Evolutionary conservation across 2,888 invertebrate genomes (phyloP).

Genomic region (Chrysomela aeneicollis): DNA sequence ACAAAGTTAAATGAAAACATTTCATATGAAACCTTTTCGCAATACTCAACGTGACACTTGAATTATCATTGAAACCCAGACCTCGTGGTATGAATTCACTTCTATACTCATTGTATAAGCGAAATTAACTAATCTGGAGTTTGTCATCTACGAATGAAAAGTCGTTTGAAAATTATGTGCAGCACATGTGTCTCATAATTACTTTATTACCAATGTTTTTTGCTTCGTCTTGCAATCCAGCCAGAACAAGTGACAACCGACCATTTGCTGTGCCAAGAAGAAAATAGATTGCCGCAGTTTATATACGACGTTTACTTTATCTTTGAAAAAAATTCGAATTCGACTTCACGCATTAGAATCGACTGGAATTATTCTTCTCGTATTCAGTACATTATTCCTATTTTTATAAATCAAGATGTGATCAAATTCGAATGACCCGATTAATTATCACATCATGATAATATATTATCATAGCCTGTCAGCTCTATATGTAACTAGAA

Average conservation of each 20-base stretch:
- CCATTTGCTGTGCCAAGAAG: constrained; percentile 48
- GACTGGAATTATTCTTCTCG: not conserved
- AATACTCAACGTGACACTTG: too few species aligned
- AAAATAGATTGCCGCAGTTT: constrained; percentile 36
- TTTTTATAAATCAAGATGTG: too few species aligned
- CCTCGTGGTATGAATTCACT: not conserved
- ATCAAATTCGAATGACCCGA: too few species aligned
- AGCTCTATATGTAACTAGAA: too few species aligned
- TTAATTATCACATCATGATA: too few species aligned
- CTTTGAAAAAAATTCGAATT: not conserved
- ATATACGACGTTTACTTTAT: not conserved
- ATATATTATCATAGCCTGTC: too few species aligned
- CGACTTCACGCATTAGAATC: not conserved
- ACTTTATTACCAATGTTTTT: constrained; percentile 33
- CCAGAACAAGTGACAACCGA: constrained; percentile 48
- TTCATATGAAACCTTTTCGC: too few species aligned
- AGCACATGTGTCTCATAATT: constrained; percentile 51
- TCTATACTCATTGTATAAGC: not conserved
- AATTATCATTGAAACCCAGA: too few species aligned
- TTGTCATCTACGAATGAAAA: constrained; percentile 37
- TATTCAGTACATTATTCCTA: too few species aligned
- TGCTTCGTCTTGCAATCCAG: constrained; percentile 46
- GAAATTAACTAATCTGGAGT: constrained; percentile 1
- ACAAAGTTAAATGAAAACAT: too few species aligned
- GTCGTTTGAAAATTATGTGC: constrained; percentile 44